Evolutionary conservation across 2,797 vertebrate genomes (phyloP).

Genomic region (Anabas testudineus): DNA sequence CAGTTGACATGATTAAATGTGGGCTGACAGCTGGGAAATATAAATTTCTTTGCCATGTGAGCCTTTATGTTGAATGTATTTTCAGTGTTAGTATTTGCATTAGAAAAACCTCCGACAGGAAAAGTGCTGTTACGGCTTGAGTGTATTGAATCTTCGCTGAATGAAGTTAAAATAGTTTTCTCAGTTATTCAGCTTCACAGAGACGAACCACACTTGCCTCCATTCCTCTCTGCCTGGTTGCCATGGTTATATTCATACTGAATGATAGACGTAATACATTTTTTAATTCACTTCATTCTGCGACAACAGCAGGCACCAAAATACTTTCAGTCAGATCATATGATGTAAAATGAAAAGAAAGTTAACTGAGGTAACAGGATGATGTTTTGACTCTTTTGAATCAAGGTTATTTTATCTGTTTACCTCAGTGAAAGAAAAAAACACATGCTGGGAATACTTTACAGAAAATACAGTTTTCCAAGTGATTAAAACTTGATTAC

Average conservation of each 20-base stretch:
- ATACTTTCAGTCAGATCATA: not conserved
- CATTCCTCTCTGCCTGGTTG: slow-evolving; percentile 33
- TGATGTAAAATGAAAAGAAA: slow-evolving; percentile 5
- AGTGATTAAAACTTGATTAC: slow-evolving; percentile 11
- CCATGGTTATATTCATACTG: slow-evolving; percentile 38
- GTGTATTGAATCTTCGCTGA: slow-evolving; percentile 14
- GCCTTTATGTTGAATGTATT: not conserved
- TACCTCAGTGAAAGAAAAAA: not conserved
- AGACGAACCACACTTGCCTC: slow-evolving; percentile 12
- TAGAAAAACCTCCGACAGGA: not conserved
- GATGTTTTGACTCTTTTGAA: slow-evolving; percentile 3
- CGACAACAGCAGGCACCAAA: slow-evolving; percentile 15
- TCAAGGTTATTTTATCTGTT: slow-evolving; percentile 1
- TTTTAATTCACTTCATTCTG: slow-evolving; percentile 28
- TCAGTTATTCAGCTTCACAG: not conserved
- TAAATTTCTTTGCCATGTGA: not conserved
- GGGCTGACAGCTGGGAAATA: not conserved
- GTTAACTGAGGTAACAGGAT: not conserved
- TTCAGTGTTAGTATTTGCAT: not conserved
- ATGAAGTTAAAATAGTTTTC: slow-evolving; percentile 11
- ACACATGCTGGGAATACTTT: not conserved
- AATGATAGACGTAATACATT: slow-evolving; percentile 29
- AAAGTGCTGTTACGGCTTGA: slow-evolving; percentile 1
- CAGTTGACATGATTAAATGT: not conserved
- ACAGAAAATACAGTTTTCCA: not conserved